Conservation (phyloP, 35 echinoderm and acorn worm species). For the Heliocidaris tuberculata region DNA sequence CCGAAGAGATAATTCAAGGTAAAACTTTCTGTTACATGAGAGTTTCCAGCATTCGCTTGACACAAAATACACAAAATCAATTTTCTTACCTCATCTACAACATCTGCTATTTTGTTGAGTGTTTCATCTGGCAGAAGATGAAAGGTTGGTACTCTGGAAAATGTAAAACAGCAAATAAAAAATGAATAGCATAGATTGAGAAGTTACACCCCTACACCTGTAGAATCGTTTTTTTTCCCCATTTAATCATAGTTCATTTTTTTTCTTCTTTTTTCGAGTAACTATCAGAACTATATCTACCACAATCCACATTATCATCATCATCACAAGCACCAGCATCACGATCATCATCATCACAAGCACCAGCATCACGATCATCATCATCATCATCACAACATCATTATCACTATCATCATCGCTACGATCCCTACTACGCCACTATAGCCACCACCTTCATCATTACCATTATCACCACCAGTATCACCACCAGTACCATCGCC, state of each 20-base stretch:
- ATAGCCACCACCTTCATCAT: background rate
- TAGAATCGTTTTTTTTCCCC: background rate
- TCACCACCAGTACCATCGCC: background rate
- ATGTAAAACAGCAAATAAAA: slow-evolving; percentile 36
- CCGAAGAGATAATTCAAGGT: background rate
- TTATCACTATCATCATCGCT: background rate
- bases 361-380: background rate
- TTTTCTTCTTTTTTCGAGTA: too few species aligned
- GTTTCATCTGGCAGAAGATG: slow-evolving; percentile 84
- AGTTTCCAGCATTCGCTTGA: background rate
- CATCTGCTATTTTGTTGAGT: slow-evolving; percentile 86
- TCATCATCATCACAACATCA: background rate
- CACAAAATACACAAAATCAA: background rate
- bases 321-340: background rate
- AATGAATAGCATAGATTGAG: background rate
- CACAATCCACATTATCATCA: background rate
- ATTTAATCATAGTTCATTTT: too few species aligned
- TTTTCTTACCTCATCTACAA: slow-evolving; percentile 79
- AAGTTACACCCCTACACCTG: background rate
- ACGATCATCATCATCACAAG: background rate
- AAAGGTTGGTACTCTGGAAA: slow-evolving; percentile 69
- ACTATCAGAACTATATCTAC: background rate
- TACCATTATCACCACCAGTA: background rate
- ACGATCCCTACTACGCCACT: background rate
- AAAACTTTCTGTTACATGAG: background rate